Evolutionary conservation across 2,888 invertebrate species (phyloP), one percentile per base, ranked within the genome.

Genomic region (Sinopyrophorus schimmeli): DNA sequence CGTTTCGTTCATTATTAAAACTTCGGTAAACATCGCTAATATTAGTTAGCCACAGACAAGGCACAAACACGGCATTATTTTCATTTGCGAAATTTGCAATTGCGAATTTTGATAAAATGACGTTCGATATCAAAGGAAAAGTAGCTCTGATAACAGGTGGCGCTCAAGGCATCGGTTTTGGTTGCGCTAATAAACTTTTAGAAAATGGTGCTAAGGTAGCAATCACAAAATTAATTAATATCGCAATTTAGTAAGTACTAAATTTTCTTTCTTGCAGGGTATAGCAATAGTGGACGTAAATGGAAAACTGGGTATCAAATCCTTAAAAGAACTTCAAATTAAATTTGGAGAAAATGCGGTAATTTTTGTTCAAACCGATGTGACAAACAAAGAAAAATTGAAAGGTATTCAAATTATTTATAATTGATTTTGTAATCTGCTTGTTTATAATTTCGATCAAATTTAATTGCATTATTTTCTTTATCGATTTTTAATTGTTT

Each of bases 91-190:
- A n/a, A n/a, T n/a, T n/a, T n/a, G n/a, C n/a, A n/a, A n/a, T n/a
- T n/a, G n/a, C n/a, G n/a, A n/a, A n/a, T n/a, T n/a, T n/a, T n/a
- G 9, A 21, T 4, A 43, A 21, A 2, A 21, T 21, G 2, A 21
- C 9, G 7, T n/a, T 3, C 57, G 65, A 66, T 28, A 60, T 69
- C 30, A 64, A 62, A 53, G 69, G 65, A 26, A 71, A 70, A 59
- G 56, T 65, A 23, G 69, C 68, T 20, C 42, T 71, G 1, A 61
- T 81, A n/a, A 80, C 80, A 1, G 81, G 80, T 0, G 80, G 76
- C 9, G 79, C 79, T 0, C 67, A 68, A n/a, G 80, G 80, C 0
- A 77, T 81, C 34, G 80, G 81, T 1, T 70, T 69, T 18, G 70
- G 69, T 43, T 77, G 74, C 42, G 74, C 73, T 1, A 70, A 71